Evolutionary conservation across 1,140 invertebrate genomes (phyloP).

Genomic region (Panulirus ornatus): DNA sequence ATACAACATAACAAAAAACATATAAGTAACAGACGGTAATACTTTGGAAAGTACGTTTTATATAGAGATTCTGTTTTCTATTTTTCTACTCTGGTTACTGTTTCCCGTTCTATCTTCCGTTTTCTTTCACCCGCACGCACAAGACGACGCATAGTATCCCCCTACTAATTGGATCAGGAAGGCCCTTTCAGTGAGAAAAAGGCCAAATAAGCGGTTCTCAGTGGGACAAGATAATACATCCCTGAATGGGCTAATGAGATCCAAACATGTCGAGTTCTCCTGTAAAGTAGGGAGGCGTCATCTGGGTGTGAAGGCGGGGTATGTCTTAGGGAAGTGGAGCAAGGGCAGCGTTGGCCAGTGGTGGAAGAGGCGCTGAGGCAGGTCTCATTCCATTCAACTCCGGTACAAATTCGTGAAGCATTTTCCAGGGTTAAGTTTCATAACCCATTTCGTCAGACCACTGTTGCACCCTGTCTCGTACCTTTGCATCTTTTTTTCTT

Average conservation of each 20-base stretch:
- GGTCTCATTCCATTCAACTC: background rate
- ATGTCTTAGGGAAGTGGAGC: too few relatives aligned
- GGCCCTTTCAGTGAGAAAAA: background rate
- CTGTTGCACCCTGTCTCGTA: too few relatives aligned
- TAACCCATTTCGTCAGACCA: too few relatives aligned
- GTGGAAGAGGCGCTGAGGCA: too few relatives aligned
- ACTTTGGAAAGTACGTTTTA: background rate
- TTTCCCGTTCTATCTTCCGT: background rate
- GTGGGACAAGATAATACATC: background rate
- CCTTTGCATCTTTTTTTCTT: too few relatives aligned
- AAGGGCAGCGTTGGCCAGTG: too few relatives aligned
- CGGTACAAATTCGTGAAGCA: too few relatives aligned
- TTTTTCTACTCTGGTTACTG: background rate
- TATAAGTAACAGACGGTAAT: background rate
- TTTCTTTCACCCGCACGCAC: background rate
- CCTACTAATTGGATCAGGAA: background rate
- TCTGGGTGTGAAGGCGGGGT: too few relatives aligned
- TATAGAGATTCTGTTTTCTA: background rate
- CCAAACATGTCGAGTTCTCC: background rate
- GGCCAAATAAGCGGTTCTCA: background rate
- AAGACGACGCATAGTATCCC: background rate
- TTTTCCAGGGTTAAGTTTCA: too few relatives aligned
- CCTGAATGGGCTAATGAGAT: background rate
- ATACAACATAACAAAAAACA: background rate
- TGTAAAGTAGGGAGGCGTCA: too few relatives aligned